These are phyloP conservation scores for Scaptomyza cyrtandrae DNA, from an alignment of 2,888 invertebrate genomes.

Conservation along the genomic window DNA sequence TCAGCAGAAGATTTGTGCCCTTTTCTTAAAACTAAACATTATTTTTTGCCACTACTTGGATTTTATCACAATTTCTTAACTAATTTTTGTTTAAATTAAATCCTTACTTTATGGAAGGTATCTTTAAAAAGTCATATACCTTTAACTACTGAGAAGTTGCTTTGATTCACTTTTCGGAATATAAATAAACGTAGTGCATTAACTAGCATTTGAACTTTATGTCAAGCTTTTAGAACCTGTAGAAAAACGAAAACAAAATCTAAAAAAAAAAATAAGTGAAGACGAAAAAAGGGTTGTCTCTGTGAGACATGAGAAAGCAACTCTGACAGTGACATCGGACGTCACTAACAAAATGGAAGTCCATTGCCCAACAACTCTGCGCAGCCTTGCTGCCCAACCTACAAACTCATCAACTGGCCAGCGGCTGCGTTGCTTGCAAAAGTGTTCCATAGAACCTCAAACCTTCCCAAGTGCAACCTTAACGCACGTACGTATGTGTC, in stretches of 20 bases:
- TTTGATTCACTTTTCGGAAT: not conserved
- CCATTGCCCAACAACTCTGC: constrained; percentile 27
- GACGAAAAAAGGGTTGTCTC: constrained; percentile 33
- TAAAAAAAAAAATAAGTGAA: constrained; percentile 12
- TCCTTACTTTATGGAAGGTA: too few relatives aligned
- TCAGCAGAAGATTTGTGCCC: too few relatives aligned
- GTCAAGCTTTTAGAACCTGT: constrained; percentile 35
- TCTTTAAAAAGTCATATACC: not conserved
- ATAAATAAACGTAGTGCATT: constrained; percentile 29
- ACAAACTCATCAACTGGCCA: constrained; percentile 11
- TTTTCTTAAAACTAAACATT: too few relatives aligned
- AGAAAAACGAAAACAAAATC: constrained; percentile 8
- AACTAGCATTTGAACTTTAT: constrained; percentile 5
- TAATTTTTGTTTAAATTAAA: too few relatives aligned
- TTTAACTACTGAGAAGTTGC: constrained; percentile 20
- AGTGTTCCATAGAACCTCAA: constrained; percentile 41
- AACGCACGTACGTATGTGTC: constrained; percentile 34
- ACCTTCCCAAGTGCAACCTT: constrained; percentile 44
- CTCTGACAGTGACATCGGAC: constrained; percentile 76
- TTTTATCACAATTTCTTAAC: too few relatives aligned
- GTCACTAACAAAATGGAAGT: constrained; percentile 77
- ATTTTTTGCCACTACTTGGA: too few relatives aligned
- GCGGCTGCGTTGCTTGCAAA: constrained; percentile 46
- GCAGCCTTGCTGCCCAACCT: not conserved
- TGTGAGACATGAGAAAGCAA: constrained; percentile 28